These are phyloP conservation scores for Sussaba pulchella DNA, from an alignment of 2,888 invertebrate species.

Conservation along the genomic window DNA sequence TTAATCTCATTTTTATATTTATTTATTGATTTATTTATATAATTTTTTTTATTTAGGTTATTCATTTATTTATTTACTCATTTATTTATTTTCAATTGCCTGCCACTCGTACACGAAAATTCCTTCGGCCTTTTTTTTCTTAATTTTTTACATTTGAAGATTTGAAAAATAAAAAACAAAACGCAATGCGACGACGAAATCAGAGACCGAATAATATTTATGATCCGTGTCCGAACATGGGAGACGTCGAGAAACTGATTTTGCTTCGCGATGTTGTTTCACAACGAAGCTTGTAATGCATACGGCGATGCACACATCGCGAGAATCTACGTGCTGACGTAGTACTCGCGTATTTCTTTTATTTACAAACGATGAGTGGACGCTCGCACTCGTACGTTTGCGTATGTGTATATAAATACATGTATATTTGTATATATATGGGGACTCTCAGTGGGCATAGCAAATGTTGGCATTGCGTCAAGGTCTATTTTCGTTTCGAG, in stretches of 20 bases:
- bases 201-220: background rate
- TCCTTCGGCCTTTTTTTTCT: too few relatives aligned
- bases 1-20: too few relatives aligned
- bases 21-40: too few relatives aligned
- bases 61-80: too few relatives aligned
- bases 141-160: too few relatives aligned
- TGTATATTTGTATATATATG: constrained; percentile 56
- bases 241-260: constrained; percentile 12
- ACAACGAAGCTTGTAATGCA: constrained; percentile 1
- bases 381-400: constrained; percentile 25
- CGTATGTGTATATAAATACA: constrained; percentile 20
- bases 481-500: constrained; percentile 76
- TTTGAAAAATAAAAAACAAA: too few relatives aligned
- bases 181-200: too few relatives aligned
- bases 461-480: constrained; percentile 77
- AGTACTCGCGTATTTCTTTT: constrained; percentile 49
- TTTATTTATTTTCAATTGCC: too few relatives aligned
- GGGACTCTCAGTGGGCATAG: constrained; percentile 64
- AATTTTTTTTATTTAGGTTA: too few relatives aligned
- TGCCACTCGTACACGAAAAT: too few relatives aligned
- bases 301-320: constrained; percentile 11
- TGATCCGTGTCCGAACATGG: constrained; percentile 4
- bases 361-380: constrained; percentile 51
- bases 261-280: constrained; percentile 8
- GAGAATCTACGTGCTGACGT: constrained; percentile 17